These are phyloP conservation scores for Daubentonia madagascariensis DNA, from an alignment of 2,113 vertebrate species.

Conservation along the genomic window DNA sequence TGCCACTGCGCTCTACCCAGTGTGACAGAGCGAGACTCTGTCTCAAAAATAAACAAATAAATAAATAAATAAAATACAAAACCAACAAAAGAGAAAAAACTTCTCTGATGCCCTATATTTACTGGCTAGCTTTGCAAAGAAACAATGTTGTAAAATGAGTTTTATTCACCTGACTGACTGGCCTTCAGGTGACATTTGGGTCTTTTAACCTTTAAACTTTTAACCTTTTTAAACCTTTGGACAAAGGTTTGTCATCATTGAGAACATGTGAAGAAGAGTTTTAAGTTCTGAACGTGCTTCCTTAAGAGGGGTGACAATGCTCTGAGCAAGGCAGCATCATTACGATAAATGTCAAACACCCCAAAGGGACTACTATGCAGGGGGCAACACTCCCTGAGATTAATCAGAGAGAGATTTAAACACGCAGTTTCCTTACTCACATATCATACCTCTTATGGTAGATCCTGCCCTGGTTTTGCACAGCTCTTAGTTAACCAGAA, in stretches of 20 bases:
- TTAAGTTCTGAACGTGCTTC: neutral
- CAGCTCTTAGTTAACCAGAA: neutral
- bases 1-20: no score
- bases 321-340: neutral
- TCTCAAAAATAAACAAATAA: no score
- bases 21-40: no score
- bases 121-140: neutral
- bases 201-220: neutral
- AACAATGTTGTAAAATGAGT: neutral
- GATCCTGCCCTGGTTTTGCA: neutral
- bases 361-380: conserved; percentile 11
- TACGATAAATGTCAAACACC: conserved; percentile 38
- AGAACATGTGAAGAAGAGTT: neutral
- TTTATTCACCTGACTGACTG: neutral
- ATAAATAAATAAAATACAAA: no score
- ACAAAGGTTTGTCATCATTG: neutral
- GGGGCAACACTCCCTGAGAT: neutral
- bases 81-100: neutral
- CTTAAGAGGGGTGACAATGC: neutral
- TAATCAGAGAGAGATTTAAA: neutral
- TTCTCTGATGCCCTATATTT: neutral
- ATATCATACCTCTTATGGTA: neutral
- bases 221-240: neutral
- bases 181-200: conserved; percentile 5
- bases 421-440: neutral